Percentiles rank a stretch among this genome's conserved stretches.
phyloP scores from a whole-genome alignment of 2,113 vertebrate genomes.

The Leucopsar rothschildi region DNA sequence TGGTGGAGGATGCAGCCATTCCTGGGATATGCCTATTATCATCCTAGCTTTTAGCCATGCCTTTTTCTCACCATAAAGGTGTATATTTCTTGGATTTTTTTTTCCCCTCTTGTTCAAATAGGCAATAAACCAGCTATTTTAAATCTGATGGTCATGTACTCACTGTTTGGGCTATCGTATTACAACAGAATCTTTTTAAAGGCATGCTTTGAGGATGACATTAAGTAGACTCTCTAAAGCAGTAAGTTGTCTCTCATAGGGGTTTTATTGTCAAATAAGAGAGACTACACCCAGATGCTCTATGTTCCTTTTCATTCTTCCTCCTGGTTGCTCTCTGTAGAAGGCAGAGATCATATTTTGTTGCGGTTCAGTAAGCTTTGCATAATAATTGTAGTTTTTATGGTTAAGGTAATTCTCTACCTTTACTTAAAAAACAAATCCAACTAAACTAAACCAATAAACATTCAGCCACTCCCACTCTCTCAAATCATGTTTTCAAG shows the following conservation, averaged over 20 bases:
- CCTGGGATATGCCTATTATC: background rate
- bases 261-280: background rate
- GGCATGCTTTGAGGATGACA: background rate
- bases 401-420: background rate
- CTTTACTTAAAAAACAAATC: background rate
- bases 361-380: background rate
- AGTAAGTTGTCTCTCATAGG: background rate
- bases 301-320: background rate
- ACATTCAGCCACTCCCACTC: rapidly evolving
- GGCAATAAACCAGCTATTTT: background rate
- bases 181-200: background rate
- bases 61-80: background rate
- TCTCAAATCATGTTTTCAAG: background rate
- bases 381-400: background rate
- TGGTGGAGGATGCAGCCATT: rapidly evolving
- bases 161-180: background rate
- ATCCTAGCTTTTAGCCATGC: background rate
- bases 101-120: rapidly evolving
- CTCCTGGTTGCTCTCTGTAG: background rate
- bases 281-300: background rate
- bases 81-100: background rate
- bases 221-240: background rate
- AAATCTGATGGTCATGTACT: background rate
- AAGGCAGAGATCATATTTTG: background rate
- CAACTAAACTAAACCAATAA: background rate